Evolutionary conservation across 2,113 vertebrate species (phyloP).

Genomic region (Myotis davidii): DNA sequence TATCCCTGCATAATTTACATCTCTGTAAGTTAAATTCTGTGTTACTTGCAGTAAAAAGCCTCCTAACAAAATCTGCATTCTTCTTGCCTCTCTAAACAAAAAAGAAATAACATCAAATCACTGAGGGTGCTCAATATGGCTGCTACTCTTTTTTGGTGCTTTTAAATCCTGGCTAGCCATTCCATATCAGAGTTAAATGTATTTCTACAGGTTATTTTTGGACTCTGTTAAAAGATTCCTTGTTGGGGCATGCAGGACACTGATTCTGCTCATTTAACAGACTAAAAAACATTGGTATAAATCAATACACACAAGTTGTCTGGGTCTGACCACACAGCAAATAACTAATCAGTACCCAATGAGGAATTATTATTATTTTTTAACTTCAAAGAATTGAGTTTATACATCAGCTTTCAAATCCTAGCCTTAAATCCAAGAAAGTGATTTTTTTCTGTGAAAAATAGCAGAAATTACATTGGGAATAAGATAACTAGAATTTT

Average conservation of each 20-base stretch:
- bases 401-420: background rate
- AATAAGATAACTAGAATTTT: background rate
- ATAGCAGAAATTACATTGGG: background rate
- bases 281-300: background rate
- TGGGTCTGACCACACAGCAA: background rate
- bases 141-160: background rate
- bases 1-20: background rate
- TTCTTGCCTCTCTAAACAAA: background rate
- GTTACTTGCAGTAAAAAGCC: background rate
- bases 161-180: background rate
- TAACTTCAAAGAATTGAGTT: background rate
- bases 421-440: background rate
- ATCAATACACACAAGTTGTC: background rate
- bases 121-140: background rate
- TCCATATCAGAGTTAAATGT: background rate
- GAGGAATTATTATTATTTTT: background rate
- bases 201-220: background rate
- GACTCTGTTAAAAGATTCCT: background rate
- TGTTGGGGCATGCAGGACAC: background rate
- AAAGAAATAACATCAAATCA: background rate
- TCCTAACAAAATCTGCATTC: background rate
- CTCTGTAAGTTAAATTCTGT: background rate
- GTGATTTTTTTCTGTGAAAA: slow-evolving; percentile 3
- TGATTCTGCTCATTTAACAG: background rate
- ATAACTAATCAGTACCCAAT: background rate